A percentile compares a stretch with the other conserved stretches of the same genome.
Evolutionary conservation across 2,113 vertebrate species (phyloP).

Genomic region (Silurus meridionalis): DNA sequence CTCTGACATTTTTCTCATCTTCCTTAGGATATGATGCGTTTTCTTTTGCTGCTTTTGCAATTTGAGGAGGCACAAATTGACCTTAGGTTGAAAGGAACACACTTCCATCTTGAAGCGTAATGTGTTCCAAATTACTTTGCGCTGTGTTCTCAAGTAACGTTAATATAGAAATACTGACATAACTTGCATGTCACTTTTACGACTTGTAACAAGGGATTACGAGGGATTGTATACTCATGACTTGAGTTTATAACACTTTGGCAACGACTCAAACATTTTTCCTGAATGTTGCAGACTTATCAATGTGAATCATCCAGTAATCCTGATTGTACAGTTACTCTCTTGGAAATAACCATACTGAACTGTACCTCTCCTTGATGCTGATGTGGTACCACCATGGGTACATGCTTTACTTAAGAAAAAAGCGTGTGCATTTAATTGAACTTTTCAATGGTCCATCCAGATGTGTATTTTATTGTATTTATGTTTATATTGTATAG

Average conservation of each 20-base stretch:
- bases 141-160: neutral
- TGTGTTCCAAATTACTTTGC: neutral
- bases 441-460: neutral
- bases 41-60: neutral
- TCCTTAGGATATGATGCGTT: neutral
- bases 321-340: neutral
- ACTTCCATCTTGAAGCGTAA: neutral
- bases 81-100: neutral
- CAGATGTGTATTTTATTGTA: neutral
- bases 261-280: neutral
- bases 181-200: neutral
- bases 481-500: neutral
- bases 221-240: neutral
- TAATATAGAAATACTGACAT: neutral
- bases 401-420: neutral
- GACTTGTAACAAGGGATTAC: neutral
- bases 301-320: neutral
- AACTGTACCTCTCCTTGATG: neutral
- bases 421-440: neutral
- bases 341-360: neutral
- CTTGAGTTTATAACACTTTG: neutral
- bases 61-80: neutral
- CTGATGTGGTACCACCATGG: neutral
- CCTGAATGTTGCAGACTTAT: constrained; percentile 1
- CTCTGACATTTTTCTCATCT: neutral